Percentiles rank a stretch among this genome's conserved stretches.
Conservation (phyloP, 2,888 invertebrate species). For the Leucophora obtusa region DNA sequence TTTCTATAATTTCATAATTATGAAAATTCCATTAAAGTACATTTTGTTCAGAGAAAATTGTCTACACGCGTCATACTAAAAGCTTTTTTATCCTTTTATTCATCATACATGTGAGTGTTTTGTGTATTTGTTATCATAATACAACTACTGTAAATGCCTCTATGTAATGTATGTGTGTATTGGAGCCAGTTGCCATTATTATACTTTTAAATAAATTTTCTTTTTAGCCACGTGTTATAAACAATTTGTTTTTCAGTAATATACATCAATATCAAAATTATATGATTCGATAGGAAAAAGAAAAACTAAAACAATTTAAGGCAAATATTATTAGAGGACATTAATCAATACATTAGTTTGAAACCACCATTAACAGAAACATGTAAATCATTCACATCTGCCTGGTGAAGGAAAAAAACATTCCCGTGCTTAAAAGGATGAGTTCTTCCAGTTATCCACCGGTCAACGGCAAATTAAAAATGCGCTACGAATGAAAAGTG, state of each 20-base stretch:
- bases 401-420: no score
- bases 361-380: neutral
- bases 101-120: constrained; percentile 12
- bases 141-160: neutral
- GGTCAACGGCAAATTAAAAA: no score
- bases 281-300: neutral
- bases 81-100: constrained; percentile 51
- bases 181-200: constrained; percentile 21
- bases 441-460: no score
- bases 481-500: no score
- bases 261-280: neutral
- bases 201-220: neutral
- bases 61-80: constrained; percentile 60
- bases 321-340: neutral
- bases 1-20: constrained; percentile 39
- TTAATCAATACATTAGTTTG: neutral
- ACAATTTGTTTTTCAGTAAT: neutral
- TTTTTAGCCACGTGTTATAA: constrained; percentile 24
- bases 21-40: constrained; percentile 41
- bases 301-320: neutral
- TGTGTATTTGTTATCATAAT: neutral
- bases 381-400: no score
- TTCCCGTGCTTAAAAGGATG: no score
- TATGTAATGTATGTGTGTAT: neutral
- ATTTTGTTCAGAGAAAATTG: constrained; percentile 49